Evolutionary conservation across 2,797 vertebrate species (phyloP), one percentile per base, ranked within the genome.

Genomic region (Podargus strigoides): DNA sequence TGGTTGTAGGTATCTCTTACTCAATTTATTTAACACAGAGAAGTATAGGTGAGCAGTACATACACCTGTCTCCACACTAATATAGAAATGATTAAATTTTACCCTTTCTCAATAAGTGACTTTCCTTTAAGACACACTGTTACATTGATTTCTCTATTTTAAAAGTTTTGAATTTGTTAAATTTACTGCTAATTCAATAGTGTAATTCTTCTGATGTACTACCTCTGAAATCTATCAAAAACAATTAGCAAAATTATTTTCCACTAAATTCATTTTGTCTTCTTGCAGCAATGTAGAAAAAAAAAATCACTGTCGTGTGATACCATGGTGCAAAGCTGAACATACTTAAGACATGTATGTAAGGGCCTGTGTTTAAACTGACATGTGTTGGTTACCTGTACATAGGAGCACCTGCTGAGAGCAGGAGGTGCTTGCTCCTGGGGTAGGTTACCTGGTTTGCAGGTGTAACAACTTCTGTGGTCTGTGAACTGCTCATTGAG

Each of bases 121-220:
- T 85, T 85, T 77, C 19, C 14, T n/a, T 58, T 70, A 46, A 52
- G 24, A 36, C 11, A 39, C 75, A 66, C 49, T 34, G 5, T 47
- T 79, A 10, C 26, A 58, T 12, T 30, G 30, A 42, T 49, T 68
- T 81, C 12, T 53, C 20, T 28, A 7, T 55, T 50, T 75, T 72
- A 46, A 72, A 82, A 69, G 17, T 68, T 90, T 59, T 24, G 39
- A 32, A 50, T 90, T 72, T 75, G 22, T 86, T 86, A 56, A 84
- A 88, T 88, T 73, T 67, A 22, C 47, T 72, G 27, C 7, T 66
- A 37, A 72, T 75, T 72, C 73, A 18, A 87, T 62, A 18, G 15
- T 24, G 14, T 14, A 49, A 11, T 70, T 74, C 32, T 88, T 53
- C 44, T 30, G 9, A 50, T 46, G 18, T 39, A 13, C 18, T 47